Base-by-base conservation (phyloP, 2,888 invertebrate genomes). In the Coenonympha arcania region DNA sequence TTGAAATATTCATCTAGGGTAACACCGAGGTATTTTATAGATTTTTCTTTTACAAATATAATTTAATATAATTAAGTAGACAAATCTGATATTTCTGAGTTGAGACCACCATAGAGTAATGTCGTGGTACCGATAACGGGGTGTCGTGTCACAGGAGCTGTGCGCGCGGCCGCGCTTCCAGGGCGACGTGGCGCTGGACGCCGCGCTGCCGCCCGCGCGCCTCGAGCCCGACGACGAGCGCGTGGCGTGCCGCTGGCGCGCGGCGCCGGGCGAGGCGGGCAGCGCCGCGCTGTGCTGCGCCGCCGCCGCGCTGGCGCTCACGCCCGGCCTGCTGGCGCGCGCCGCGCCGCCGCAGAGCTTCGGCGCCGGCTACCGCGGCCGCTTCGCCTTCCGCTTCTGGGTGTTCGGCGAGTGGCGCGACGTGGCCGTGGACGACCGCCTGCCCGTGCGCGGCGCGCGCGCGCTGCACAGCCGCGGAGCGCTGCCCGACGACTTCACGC, bases 351-450 rank as follows among this genome's bases (percentile, higher is more conserved):
- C 91, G 20, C 88, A 90, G 11, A 89, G 89, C 62, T 92, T 92
- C 74, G 18, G 36, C 26, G 6, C 37, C 19, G 45, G 3, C 22
- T 28, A 26, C 30, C 6, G 3, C 18, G 18, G 26, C 36, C 36
- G 13, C 37, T 71, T 31, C 74, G 91, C 91, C 72, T 92, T 92
- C 77, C 80, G 90, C 22, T 93, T 94, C 77, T 94, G 94, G 93
- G 91, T 92, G 77, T 93, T 92, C 74, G 93, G 93, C 6, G 88
- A 89, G 66, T 94, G 93, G 93, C 89, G 89, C 57, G 93, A 93
- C 68, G 88, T 94, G 46, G 73, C 89, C 19, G 89, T 94, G 48
- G 94, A 94, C 77, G 94, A 94, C 77, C 87, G 90, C 62, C 83
- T 94, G 63, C 93, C 94, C 34, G 90, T 91, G 8, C 88, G 89